These are phyloP conservation scores for Drosophila testacea DNA, from an alignment of 2,888 invertebrate species.

Conservation along the genomic window DNA sequence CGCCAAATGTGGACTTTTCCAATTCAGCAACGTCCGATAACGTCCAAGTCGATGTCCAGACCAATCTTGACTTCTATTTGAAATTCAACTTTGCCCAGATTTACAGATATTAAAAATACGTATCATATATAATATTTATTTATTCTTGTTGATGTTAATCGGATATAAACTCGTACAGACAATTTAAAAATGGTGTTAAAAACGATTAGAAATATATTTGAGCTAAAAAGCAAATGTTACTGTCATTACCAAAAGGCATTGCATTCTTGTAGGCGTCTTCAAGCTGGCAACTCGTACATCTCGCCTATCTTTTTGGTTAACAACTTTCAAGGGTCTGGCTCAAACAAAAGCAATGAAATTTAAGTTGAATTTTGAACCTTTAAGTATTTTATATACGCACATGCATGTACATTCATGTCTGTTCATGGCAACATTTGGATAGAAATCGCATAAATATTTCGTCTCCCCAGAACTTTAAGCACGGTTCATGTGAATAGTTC, in stretches of 20 bases:
- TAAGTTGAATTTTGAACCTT: conserved; percentile 40
- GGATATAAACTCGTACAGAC: not conserved
- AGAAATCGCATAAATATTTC: conserved; percentile 12
- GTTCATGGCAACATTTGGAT: conserved; percentile 7
- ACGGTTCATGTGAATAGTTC: not conserved
- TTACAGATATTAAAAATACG: not conserved
- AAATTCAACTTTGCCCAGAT: not conserved
- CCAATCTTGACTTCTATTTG: too few relatives aligned
- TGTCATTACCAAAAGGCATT: not conserved
- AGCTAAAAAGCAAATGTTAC: conserved; percentile 10
- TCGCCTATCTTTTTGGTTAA: not conserved
- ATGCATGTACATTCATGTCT: not conserved
- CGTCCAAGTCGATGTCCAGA: too few relatives aligned
- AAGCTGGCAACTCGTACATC: conserved; percentile 4
- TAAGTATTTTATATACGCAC: not conserved
- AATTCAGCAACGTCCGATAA: too few relatives aligned
- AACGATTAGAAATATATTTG: conserved; percentile 11
- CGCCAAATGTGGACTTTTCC: too few relatives aligned
- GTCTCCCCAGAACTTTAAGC: not conserved
- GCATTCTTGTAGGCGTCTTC: not conserved
- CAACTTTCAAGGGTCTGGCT: conserved; percentile 12
- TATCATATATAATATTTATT: not conserved
- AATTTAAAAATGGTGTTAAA: not conserved
- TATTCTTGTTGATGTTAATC: too few relatives aligned
- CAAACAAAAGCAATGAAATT: conserved; percentile 30